Evolutionary conservation across 2,113 vertebrate genomes (phyloP).

Genomic region (Elephantulus edwardii): DNA sequence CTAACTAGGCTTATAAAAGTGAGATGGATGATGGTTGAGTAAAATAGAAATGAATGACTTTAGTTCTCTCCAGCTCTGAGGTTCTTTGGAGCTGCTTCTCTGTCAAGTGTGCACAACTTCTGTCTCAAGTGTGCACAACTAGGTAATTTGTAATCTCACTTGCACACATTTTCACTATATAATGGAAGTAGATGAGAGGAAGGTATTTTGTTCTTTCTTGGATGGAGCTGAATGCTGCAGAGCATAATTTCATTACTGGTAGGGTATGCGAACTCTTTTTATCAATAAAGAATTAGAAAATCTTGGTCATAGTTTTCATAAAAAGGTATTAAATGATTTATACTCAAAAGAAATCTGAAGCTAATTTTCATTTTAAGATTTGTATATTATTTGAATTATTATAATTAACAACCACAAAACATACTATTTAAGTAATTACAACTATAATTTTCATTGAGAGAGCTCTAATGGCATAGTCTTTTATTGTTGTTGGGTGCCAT

Average conservation of each 20-base stretch:
- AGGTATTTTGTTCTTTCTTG: background rate
- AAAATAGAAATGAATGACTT: background rate
- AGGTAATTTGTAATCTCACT: background rate
- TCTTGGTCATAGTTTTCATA: background rate
- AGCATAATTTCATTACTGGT: background rate
- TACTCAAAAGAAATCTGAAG: background rate
- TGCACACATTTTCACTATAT: background rate
- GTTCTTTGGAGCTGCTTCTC: background rate
- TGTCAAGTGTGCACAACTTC: background rate
- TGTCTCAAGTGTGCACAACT: background rate
- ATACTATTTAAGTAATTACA: background rate
- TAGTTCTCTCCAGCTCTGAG: background rate
- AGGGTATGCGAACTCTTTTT: background rate
- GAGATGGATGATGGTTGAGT: background rate
- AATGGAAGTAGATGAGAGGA: background rate
- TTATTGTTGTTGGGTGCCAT: no score
- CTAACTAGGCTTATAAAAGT: background rate
- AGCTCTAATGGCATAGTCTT: no score
- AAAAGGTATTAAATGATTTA: background rate
- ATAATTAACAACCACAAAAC: no score
- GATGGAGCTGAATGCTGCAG: background rate
- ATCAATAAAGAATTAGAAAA: background rate
- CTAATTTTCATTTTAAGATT: background rate
- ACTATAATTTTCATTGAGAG: no score
- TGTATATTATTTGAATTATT: conserved; percentile 11